Evolutionary conservation across 2,797 vertebrate species (phyloP), one percentile per base, ranked within the genome.

Genomic region (Ispidina lecontei): DNA sequence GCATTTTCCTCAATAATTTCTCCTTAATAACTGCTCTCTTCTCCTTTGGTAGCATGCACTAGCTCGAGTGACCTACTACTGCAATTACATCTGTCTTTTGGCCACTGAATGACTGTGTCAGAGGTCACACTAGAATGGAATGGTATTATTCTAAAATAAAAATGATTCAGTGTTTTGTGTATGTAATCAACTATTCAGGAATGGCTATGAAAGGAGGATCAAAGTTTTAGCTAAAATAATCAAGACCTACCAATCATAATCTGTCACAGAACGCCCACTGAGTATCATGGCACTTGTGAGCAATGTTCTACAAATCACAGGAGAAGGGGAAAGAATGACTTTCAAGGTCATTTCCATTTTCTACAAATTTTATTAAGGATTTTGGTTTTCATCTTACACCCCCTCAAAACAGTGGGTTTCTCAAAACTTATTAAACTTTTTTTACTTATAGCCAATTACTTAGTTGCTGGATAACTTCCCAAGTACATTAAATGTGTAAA

Each of bases 161-260:
- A n/a, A 6, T 12, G 1, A n/a, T n/a, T 0, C 0, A 71, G 33
- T 4, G 55, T 43, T 72, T 76, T 80, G 8, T 44, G 14, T 54
- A 72, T 47, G 12, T 60, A 84, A 47, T 37, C 26, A 62, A 31
- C 10, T 13, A 37, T 22, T 73, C 23, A 33, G 15, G 14, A 83
- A 23, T 0, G 1, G 33, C 69, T 69, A 43, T 15, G 15, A 47
- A 21, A 72, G 41, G 22, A 83, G 65, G 16, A 76, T 31, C 25
- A 20, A 84, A 63, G 37, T 63, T 65, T 89, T 73, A 60, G 55
- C 64, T 56, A 70, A 78, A 72, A 51, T 4, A 55, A 18, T 43
- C 18, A 77, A 74, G 23, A 63, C 6, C 11, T 74, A 37, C 10
- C 20, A 67, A 41, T 2, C 9, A 37, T 49, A 71, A 84, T 60